Base-by-base conservation (phyloP, 2,797 vertebrate species). In the Pangasius macronema region DNA sequence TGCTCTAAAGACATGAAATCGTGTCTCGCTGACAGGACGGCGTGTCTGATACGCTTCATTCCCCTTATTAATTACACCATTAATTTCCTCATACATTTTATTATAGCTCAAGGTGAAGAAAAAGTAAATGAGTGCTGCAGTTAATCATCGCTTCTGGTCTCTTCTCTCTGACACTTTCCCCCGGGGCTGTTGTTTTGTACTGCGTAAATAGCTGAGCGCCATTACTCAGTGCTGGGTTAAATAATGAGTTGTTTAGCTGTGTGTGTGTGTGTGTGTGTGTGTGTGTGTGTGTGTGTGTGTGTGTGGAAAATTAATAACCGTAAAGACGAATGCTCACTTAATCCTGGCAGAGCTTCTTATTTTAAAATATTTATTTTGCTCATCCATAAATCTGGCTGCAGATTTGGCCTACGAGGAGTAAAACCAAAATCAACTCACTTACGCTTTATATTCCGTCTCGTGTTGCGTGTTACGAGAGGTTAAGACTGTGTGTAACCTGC, bases 331-430 rank as follows among this genome's bases (percentile, higher is more conserved):
- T 46, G 36, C 39, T 82, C 24, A 9, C 24, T 59, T 36, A 59
- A 57, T 36, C 53, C 53, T 24, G 77, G 76, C 33, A 24, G 20
- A 57, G 33, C 77, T 63, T 46, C 33, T 81, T 42, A n/a, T 27
- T 63, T 63, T 61, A 8, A 30, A 81, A 81, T 81, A 65, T 82
- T 82, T 82, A 63, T 82, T 82, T 82, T 82, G 27, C 39, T 65
- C 24, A 5, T 82, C 24, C 5, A 81, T 81, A 14, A 46, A 63
- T 81, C 59, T 10, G 80, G 33, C 63, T 46, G 39, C 13, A 9
- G 36, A 18, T 18, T 81, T 42, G 57, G 27, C 20, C 5, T 14
- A 36, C 5, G 6, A 10, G 13, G 1, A 42, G 27, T 4, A 7
- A 22, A 79, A 20, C 53, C 30, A 81, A 55, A 61, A 81, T 5